Evolutionary conservation across 2,888 invertebrate genomes (phyloP).

Genomic region (Notocelia uddmanniana): DNA sequence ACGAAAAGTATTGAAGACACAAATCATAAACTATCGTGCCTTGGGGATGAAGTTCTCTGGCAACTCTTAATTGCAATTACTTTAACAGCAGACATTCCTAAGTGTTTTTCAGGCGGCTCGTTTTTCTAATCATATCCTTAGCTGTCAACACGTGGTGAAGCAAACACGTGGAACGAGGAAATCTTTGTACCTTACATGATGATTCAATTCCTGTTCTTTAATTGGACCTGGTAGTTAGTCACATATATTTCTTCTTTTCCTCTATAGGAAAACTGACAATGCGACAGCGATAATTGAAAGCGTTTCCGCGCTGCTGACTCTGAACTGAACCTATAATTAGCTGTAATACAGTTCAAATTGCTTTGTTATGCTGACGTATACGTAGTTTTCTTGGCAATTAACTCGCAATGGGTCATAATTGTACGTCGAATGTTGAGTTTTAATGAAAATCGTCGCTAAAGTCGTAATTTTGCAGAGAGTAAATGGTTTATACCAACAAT

Average conservation of each 20-base stretch:
- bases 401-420: constrained; percentile 37
- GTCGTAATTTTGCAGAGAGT: not conserved
- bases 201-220: constrained; percentile 3
- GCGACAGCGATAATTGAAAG: constrained; percentile 21
- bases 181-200: not conserved
- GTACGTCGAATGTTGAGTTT: constrained; percentile 27
- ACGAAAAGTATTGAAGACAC: too few species aligned
- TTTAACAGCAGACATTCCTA: not conserved
- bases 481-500: constrained; percentile 18
- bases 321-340: constrained; percentile 21
- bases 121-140: not conserved
- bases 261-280: constrained; percentile 15
- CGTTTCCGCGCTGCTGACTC: not conserved
- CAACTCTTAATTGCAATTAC: not conserved
- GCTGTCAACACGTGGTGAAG: not conserved
- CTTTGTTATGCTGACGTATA: not conserved
- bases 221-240: not conserved
- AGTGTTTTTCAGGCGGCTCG: not conserved
- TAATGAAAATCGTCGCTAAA: constrained; percentile 11
- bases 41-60: not conserved
- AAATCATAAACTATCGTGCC: not conserved
- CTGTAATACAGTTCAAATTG: constrained; percentile 21
- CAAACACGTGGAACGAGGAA: not conserved
- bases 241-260: constrained; percentile 24
- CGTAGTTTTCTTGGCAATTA: constrained; percentile 26